Evolutionary conservation across 2,113 vertebrate genomes (phyloP), one percentile per base, ranked within the genome.

Genomic region (Archocentrus centrarchus): DNA sequence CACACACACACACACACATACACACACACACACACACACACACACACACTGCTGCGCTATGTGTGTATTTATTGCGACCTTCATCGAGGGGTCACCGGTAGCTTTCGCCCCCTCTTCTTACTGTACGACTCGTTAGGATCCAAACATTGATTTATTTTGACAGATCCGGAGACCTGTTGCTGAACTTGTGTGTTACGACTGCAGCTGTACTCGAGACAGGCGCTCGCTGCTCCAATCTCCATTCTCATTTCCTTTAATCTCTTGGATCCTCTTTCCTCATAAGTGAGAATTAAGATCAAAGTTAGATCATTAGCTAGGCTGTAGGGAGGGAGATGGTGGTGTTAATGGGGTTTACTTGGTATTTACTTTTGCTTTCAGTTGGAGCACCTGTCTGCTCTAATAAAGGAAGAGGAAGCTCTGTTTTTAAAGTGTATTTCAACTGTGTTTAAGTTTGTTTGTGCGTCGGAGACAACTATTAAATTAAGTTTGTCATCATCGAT

Each of bases 131-230:
- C 24, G 27, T 9, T 58, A 15, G 13, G 22, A 73, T 53, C 24
- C 17, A 5, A n/a, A 61, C 53, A 10, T 7, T 75, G 37, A 68
- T 68, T 64, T 18, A 9, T 6, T 41, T 18, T 86, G 80, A 82
- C 86, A 78, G 75, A 41, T 35, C 50, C 32, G 35, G 11, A 66
- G 80, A 91, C 87, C 88, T 91, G 92, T 89, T 89, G 88, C 83
- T 76, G 47, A 57, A 57, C 41, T 44, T 44, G 24, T 50, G 27
- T 60, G 44, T 60, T 77, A 22, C 44, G 53, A 20, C 75, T 53
- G 50, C 53, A 50, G 80, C 27, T 47, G 2, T 30, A 70, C 57
- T 37, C 32, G 59, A 76, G 68, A 85, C 75, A 78, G 77, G 2
- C 37, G 5, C 18, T n/a, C 53, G 3, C 10, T 70, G 61, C 78